phyloP scores from a whole-genome alignment of 2,888 invertebrate species.

The Dryocosmus kuriphilus region DNA sequence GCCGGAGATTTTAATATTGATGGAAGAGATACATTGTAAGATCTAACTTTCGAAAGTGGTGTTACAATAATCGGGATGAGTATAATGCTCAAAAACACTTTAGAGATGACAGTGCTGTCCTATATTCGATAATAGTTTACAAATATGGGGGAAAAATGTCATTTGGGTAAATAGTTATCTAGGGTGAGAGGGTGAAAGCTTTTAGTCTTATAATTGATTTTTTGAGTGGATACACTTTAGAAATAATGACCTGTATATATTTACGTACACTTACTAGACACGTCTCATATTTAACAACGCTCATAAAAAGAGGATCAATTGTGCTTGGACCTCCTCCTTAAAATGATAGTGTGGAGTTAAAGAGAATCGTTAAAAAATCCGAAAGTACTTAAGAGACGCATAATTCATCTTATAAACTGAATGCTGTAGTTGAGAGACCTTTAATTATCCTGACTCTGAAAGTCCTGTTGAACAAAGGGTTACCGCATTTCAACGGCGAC shows the following conservation, averaged over 20 bases:
- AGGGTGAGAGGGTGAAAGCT: no score
- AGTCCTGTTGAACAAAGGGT: background rate
- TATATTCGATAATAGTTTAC: no score
- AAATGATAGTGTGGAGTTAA: background rate
- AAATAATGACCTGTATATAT: no score
- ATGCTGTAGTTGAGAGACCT: background rate
- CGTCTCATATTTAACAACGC: background rate
- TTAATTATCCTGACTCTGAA: slow-evolving; percentile 15
- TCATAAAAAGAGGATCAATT: slow-evolving; percentile 8
- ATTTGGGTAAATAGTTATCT: no score
- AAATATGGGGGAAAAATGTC: no score
- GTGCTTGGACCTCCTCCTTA: background rate
- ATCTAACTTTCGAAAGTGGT: background rate
- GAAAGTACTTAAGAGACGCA: slow-evolving; percentile 1
- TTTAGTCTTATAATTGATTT: no score
- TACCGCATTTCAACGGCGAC: slow-evolving; percentile 19
- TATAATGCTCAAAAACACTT: no score
- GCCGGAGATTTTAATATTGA: background rate
- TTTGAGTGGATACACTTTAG: no score
- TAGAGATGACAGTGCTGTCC: no score
- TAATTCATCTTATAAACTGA: slow-evolving; percentile 3
- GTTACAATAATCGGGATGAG: background rate
- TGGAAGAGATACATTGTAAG: background rate
- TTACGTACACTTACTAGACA: background rate
- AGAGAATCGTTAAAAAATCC: slow-evolving; percentile 5